Base-by-base conservation (phyloP, 1,140 invertebrate genomes). In the Saccostrea echinata region DNA sequence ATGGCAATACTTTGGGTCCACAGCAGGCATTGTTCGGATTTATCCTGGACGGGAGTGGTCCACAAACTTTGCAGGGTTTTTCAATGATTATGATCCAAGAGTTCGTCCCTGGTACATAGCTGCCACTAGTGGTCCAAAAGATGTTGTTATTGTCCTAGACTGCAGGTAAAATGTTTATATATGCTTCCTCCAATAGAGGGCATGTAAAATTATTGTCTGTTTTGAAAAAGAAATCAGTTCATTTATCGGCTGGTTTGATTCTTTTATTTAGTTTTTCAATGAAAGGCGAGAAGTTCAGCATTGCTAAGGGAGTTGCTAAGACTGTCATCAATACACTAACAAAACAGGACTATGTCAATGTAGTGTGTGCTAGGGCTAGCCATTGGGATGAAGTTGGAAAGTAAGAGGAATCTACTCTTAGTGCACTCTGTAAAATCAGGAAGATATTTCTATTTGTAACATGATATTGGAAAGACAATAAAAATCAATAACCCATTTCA, bases 1-100 rank as follows among this genome's bases (percentile, higher is more conserved):
- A 86, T 95, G 95, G 95, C 95, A 95, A 90, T 95, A 95, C 89
- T 95, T 95, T 94, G 95, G 95, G 6, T 95, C 95, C 0, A 94
- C 91, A 43, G 90, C 93, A 43, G 95, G 95, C 21, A 92, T 95
- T 18, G 93, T 94, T n/a, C 88, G 95, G 43, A 90, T 95, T 35
- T 95, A 93, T 90, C 95, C 95, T 24, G 95, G 95, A 8, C 90
- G 95, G 84, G 95, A 95, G 87, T 95, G 95, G 95, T 94, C 94
- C 30, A 95, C 93, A 21, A 95, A 95, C 86, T 95, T 95, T 93
- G 95, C 95, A 52, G 95, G 95, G 8, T 95, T 95, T 90, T 95
- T 95, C 89, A 95, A 95, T 84, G 95, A 95, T 87, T 95, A 95
- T 89, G 95, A 95, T 90, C 95, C 95, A 0, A 89, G 95, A 71